Conservation (phyloP, 2,113 vertebrate genomes). For the Carassius gibelio region DNA sequence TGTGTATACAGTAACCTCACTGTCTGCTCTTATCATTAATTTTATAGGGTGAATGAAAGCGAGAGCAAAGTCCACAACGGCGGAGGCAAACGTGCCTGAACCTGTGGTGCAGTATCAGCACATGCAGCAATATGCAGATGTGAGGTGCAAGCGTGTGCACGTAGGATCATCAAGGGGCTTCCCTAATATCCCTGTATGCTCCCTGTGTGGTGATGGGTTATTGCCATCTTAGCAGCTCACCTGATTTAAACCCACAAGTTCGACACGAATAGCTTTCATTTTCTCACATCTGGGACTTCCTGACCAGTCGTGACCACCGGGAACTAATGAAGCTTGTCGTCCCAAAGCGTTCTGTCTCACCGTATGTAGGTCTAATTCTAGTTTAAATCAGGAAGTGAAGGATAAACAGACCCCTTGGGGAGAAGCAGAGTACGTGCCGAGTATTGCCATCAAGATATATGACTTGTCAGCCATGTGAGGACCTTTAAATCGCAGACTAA, state of each 20-base stretch:
- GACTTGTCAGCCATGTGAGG: constrained; percentile 1
- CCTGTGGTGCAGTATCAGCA: constrained; percentile 58
- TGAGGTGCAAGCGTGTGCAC: background rate
- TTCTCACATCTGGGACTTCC: background rate
- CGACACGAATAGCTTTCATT: background rate
- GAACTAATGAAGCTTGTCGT: constrained; percentile 15
- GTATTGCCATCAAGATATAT: background rate
- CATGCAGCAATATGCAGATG: constrained; percentile 32
- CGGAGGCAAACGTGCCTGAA: constrained; percentile 60
- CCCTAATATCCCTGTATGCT: constrained; percentile 31
- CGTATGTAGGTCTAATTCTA: background rate
- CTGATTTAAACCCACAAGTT: constrained; percentile 35
- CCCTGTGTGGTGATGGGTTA: background rate
- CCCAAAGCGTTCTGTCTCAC: background rate
- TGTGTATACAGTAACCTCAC: constrained; percentile 51
- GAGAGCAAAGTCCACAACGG: constrained; percentile 69
- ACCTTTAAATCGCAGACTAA: constrained; percentile 29
- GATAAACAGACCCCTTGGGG: background rate
- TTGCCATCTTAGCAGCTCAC: background rate
- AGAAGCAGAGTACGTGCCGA: background rate
- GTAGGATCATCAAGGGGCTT: background rate
- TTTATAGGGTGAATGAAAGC: constrained; percentile 67
- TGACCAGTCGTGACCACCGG: background rate
- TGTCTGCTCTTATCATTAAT: constrained; percentile 59
- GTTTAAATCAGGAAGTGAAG: constrained; percentile 12